A percentile compares a stretch with the other conserved stretches of the same genome.
Evolutionary conservation across 2,888 invertebrate species (phyloP).

Genomic region (Harpalus rufipes): DNA sequence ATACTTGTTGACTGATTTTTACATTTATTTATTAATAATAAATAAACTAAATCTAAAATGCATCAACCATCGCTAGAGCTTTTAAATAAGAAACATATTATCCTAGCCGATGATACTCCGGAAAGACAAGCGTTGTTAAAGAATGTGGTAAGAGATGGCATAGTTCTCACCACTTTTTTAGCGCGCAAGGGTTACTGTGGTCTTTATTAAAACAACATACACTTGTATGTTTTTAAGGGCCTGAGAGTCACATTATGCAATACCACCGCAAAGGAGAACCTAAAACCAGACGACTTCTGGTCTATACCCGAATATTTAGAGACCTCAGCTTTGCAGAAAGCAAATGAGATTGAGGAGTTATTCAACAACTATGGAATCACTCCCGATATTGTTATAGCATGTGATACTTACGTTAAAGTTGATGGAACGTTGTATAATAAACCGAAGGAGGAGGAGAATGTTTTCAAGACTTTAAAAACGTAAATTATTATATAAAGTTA

Average conservation of each 20-base stretch:
- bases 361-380: conserved; percentile 76
- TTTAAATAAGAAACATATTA: conserved; percentile 58
- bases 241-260: conserved; percentile 86
- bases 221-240: conserved; percentile 80
- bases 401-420: conserved; percentile 92
- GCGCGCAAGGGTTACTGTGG: conserved; percentile 28
- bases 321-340: conserved; percentile 89
- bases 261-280: conserved; percentile 90
- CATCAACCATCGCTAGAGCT: conserved; percentile 51
- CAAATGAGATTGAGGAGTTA: conserved; percentile 84
- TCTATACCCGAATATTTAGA: conserved; percentile 85
- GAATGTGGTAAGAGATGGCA: conserved; percentile 57
- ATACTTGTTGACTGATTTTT: conserved; percentile 1
- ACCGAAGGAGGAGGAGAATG: conserved; percentile 85
- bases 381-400: conserved; percentile 89
- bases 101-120: conserved; percentile 47
- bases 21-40: conserved; percentile 19
- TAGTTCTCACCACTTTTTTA: conserved; percentile 40
- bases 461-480: conserved; percentile 79
- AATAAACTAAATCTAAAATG: conserved; percentile 31
- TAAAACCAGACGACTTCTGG: conserved; percentile 82
- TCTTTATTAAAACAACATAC: conserved; percentile 4
- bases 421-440: conserved; percentile 90
- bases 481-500: conserved; percentile 69
- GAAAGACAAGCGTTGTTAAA: conserved; percentile 55